phyloP scores from a whole-genome alignment of 2,797 vertebrate species.

The Phataginus tricuspis region DNA sequence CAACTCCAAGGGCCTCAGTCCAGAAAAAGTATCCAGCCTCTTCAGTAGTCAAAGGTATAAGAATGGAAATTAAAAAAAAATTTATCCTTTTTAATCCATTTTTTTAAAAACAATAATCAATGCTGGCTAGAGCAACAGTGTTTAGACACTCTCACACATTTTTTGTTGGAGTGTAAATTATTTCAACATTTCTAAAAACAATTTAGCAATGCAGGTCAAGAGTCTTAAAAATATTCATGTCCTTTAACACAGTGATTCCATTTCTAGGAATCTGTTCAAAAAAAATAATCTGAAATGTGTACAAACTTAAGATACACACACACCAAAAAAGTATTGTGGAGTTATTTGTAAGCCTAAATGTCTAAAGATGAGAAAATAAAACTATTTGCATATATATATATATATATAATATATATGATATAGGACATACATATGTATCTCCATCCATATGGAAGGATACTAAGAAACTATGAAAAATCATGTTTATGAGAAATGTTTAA shows the following conservation, averaged over 20 bases:
- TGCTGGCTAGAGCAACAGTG: background rate
- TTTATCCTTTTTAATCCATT: background rate
- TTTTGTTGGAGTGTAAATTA: constrained; percentile 47
- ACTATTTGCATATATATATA: background rate
- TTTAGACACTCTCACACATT: constrained; percentile 38
- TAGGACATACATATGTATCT: background rate
- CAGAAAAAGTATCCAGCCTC: background rate
- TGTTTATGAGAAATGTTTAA: constrained; percentile 28
- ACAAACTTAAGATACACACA: constrained; percentile 4
- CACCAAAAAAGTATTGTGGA: background rate
- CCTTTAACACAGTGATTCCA: constrained; percentile 25
- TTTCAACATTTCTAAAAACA: constrained; percentile 66
- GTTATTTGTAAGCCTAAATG: background rate
- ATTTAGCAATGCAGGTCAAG: constrained; percentile 57
- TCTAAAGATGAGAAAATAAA: constrained; percentile 8
- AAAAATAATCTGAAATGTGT: constrained; percentile 42
- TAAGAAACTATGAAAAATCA: constrained; percentile 1
- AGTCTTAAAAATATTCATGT: constrained; percentile 51
- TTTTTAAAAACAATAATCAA: constrained; percentile 13
- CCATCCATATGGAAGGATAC: background rate
- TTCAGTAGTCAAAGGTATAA: background rate
- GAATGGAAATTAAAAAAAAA: background rate
- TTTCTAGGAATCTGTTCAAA: constrained; percentile 52
- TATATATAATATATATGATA: background rate
- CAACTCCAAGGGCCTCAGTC: background rate